phyloP scores from a whole-genome alignment of 2,888 invertebrate genomes.

The Eristalinus aeneus region DNA sequence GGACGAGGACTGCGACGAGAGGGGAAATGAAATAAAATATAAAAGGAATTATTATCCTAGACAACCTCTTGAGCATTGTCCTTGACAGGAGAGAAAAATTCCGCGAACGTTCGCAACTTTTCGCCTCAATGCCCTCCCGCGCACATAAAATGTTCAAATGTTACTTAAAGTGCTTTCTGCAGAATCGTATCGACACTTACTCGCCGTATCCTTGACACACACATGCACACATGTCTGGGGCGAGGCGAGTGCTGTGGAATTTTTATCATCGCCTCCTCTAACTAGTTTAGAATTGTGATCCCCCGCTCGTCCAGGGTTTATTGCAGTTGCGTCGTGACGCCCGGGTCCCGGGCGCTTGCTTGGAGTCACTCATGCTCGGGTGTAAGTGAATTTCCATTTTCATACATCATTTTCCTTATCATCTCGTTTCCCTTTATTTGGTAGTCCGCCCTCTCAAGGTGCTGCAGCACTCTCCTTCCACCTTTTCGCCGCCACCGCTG shows the following conservation, averaged over 20 bases:
- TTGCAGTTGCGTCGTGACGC: background rate
- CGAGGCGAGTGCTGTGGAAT: slow-evolving; percentile 28
- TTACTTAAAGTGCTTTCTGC: slow-evolving; percentile 36
- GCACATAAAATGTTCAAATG: slow-evolving; percentile 44
- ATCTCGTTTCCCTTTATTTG: slow-evolving; percentile 13
- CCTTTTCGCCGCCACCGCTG: background rate
- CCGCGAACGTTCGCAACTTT: slow-evolving; percentile 9
- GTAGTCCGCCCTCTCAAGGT: slow-evolving; percentile 33
- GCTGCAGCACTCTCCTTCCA: background rate
- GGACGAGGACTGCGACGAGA: background rate
- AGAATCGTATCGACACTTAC: slow-evolving; percentile 8
- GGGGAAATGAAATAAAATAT: slow-evolving; percentile 24
- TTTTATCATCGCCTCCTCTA: slow-evolving; percentile 43
- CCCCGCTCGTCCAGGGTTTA: background rate
- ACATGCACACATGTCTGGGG: background rate
- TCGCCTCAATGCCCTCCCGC: background rate
- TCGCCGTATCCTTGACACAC: background rate
- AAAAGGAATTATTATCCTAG: slow-evolving; percentile 43
- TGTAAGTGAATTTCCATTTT: slow-evolving; percentile 60
- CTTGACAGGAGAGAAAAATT: slow-evolving; percentile 13
- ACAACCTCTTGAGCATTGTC: slow-evolving; percentile 21
- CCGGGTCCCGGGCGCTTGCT: background rate
- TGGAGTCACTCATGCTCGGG: background rate
- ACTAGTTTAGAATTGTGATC: slow-evolving; percentile 50
- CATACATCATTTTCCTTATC: slow-evolving; percentile 54